Evolutionary conservation across 2,888 invertebrate genomes (phyloP).

Genomic region (Orthosia cruda): DNA sequence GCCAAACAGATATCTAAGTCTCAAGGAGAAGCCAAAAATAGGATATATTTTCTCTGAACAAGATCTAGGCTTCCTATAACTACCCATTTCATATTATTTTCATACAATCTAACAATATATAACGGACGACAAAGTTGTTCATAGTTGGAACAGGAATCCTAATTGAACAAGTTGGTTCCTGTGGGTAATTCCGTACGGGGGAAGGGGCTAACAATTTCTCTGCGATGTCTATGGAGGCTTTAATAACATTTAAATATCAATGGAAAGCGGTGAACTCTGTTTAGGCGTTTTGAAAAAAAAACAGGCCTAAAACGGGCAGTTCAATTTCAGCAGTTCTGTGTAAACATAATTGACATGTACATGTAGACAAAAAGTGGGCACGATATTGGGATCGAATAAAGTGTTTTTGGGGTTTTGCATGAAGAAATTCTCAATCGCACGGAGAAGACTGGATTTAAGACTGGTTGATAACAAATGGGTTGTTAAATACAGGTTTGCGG

Average conservation of each 20-base stretch:
- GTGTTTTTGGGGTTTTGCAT: too few species aligned
- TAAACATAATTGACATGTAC: too few species aligned
- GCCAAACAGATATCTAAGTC: too few species aligned
- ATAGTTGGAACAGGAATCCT: conserved; percentile 59
- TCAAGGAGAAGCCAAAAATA: too few species aligned
- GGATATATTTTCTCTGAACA: background rate
- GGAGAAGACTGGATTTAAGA: too few species aligned
- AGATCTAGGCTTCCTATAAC: background rate
- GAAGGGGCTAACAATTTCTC: conserved; percentile 46
- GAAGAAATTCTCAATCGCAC: too few species aligned
- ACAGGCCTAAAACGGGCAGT: too few species aligned
- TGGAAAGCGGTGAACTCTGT: conserved; percentile 16
- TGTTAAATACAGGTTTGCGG: too few species aligned
- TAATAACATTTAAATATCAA: conserved; percentile 65
- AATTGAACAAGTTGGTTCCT: conserved; percentile 69
- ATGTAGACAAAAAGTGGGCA: too few species aligned
- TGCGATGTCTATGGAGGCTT: conserved; percentile 31
- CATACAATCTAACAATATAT: conserved; percentile 46
- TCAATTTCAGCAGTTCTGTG: too few species aligned
- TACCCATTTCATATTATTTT: conserved; percentile 21
- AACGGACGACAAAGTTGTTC: conserved; percentile 48
- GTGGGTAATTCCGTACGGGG: conserved; percentile 45
- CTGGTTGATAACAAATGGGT: too few species aligned
- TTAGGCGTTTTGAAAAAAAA: background rate
- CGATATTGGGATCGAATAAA: too few species aligned